These are phyloP conservation scores for Loriculus beryllinus DNA, from an alignment of 2,797 vertebrate genomes.

Conservation along the genomic window DNA sequence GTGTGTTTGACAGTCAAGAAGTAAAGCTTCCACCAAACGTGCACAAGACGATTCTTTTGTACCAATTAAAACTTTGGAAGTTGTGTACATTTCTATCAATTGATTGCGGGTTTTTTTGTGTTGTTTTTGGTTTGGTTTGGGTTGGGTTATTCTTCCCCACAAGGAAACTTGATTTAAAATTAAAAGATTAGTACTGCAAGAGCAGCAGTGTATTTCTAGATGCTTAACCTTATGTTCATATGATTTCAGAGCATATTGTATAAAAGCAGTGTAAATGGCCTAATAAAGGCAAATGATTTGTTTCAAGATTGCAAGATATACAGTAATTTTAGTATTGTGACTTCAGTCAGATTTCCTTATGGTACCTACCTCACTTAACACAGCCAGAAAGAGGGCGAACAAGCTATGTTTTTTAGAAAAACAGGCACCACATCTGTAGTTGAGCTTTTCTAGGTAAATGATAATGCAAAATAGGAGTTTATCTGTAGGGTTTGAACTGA, in stretches of 20 bases:
- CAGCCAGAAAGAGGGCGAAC: not conserved
- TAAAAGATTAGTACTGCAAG: not conserved
- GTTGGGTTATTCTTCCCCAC: not conserved
- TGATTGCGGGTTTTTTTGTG: no score
- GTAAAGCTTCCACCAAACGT: not conserved
- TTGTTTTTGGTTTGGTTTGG: not conserved
- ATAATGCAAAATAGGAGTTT: not conserved
- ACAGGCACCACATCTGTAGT: not conserved
- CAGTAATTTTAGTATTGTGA: not conserved
- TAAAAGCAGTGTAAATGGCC: not conserved
- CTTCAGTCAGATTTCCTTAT: not conserved
- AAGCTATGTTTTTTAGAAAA: conserved; percentile 3
- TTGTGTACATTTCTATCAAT: not conserved
- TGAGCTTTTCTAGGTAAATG: conserved; percentile 21
- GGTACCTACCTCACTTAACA: conserved; percentile 7
- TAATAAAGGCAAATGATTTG: not conserved
- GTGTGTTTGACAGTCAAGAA: not conserved
- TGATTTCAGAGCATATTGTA: not conserved
- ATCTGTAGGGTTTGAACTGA: conserved; percentile 9
- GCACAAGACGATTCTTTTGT: fast-evolving
- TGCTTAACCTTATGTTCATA: fast-evolving
- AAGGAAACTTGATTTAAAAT: not conserved
- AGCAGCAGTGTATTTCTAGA: not conserved
- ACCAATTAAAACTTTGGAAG: not conserved
- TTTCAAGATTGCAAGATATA: not conserved